Evolutionary conservation across 2,113 vertebrate genomes (phyloP).

Genomic region (Lathamus discolor): DNA sequence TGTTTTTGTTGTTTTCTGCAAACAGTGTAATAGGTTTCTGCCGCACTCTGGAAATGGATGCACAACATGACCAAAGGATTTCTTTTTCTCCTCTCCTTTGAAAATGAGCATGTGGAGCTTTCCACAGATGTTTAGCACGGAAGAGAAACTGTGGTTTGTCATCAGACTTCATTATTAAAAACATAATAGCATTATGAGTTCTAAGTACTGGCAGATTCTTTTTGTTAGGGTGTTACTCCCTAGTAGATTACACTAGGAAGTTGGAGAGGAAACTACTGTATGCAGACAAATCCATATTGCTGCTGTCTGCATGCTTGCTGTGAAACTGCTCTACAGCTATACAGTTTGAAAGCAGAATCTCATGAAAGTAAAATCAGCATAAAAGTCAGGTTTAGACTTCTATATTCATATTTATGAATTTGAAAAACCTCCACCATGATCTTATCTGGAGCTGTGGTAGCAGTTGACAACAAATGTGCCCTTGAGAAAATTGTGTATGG

Average conservation of each 20-base stretch:
- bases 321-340: conserved; percentile 57
- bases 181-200: neutral
- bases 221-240: neutral
- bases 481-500: conserved; percentile 52
- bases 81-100: neutral
- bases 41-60: neutral
- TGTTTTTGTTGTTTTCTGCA: neutral
- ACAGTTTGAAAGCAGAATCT: conserved; percentile 68
- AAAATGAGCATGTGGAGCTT: neutral
- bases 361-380: conserved; percentile 73
- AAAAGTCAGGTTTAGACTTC: conserved; percentile 69
- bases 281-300: conserved; percentile 62
- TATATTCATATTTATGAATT: conserved; percentile 74
- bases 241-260: neutral
- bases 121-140: neutral
- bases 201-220: neutral
- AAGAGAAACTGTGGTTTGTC: neutral
- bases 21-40: neutral
- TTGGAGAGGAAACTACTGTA: conserved; percentile 33
- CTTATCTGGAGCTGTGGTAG: conserved; percentile 65
- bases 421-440: conserved; percentile 65
- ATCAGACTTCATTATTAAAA: neutral
- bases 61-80: neutral
- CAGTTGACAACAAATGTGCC: conserved; percentile 71
- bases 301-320: conserved; percentile 25